A percentile compares a stretch with the other conserved stretches of the same genome.
These are phyloP conservation scores for Epiblema foenella DNA, from an alignment of 2,888 invertebrate species.

Conservation along the genomic window DNA sequence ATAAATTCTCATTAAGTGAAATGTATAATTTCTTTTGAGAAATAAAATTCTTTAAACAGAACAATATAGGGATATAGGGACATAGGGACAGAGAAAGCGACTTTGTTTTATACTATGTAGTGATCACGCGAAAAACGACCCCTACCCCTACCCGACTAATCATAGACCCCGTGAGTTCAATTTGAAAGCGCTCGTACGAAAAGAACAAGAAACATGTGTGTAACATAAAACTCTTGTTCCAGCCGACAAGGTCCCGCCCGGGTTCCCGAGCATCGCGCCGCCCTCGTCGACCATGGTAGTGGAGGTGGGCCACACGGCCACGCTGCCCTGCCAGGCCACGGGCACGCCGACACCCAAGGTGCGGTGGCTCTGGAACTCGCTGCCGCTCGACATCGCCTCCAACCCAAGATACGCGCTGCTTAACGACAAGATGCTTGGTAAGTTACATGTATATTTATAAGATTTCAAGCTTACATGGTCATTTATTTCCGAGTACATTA, in stretches of 20 bases:
- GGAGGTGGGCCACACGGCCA: slow-evolving; percentile 96
- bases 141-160: too few relatives aligned
- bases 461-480: too few relatives aligned
- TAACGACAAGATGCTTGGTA: slow-evolving; percentile 91
- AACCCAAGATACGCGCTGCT: slow-evolving; percentile 94
- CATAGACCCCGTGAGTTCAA: too few relatives aligned
- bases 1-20: too few relatives aligned
- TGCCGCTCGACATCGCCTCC: slow-evolving; percentile 92
- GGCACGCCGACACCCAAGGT: slow-evolving; percentile 93
- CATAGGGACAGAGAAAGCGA: too few relatives aligned
- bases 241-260: slow-evolving; percentile 94
- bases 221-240: slow-evolving; percentile 48
- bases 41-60: too few relatives aligned
- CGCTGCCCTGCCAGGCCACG: slow-evolving; percentile 94
- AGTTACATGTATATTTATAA: slow-evolving; percentile 55
- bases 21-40: too few relatives aligned
- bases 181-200: too few relatives aligned
- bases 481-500: too few relatives aligned
- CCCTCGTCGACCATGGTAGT: slow-evolving; percentile 97
- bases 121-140: too few relatives aligned
- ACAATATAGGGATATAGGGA: too few relatives aligned
- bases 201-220: neutral
- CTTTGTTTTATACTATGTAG: too few relatives aligned
- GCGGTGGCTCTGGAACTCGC: slow-evolving; percentile 96
- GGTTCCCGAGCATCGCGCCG: slow-evolving; percentile 93